Evolutionary conservation across 2,888 invertebrate genomes (phyloP).

Genomic region (Lepidocyrtoides sp.): DNA sequence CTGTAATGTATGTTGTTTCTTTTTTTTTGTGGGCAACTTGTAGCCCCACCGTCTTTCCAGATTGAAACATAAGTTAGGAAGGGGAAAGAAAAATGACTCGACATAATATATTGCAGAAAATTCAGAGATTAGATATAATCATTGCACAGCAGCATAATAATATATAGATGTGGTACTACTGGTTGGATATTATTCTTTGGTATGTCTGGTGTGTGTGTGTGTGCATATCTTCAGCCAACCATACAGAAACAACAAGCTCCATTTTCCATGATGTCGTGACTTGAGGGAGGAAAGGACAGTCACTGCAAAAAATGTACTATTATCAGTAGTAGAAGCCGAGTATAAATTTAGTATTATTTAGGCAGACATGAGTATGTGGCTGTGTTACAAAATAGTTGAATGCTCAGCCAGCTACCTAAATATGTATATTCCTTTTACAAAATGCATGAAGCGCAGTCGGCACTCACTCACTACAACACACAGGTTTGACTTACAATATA

Average conservation of each 20-base stretch:
- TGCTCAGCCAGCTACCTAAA: too few species aligned
- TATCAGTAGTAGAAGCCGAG: conserved; percentile 1
- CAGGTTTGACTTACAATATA: conserved; percentile 28
- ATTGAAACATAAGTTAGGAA: conserved; percentile 45
- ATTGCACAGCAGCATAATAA: neutral
- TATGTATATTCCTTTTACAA: neutral
- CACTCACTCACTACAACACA: neutral
- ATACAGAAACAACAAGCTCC: conserved; percentile 17
- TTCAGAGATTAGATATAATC: conserved; percentile 46
- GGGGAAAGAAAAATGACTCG: conserved; percentile 38
- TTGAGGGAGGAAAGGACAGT: conserved; percentile 12
- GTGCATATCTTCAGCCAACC: neutral
- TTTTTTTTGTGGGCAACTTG: conserved; percentile 39
- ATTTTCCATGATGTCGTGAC: conserved; percentile 27
- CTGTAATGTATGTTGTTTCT: conserved; percentile 19
- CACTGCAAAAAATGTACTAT: conserved; percentile 12
- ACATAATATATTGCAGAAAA: conserved; percentile 39
- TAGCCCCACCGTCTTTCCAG: conserved; percentile 25
- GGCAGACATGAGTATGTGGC: neutral
- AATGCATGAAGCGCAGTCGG: neutral
- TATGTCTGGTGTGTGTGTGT: neutral
- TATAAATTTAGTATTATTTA: neutral
- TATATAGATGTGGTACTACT: neutral
- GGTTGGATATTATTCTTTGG: too few species aligned
- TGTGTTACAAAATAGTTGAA: conserved; percentile 31